Evolutionary conservation across 2,888 invertebrate genomes (phyloP).

Genomic region (Apamea monoglypha): DNA sequence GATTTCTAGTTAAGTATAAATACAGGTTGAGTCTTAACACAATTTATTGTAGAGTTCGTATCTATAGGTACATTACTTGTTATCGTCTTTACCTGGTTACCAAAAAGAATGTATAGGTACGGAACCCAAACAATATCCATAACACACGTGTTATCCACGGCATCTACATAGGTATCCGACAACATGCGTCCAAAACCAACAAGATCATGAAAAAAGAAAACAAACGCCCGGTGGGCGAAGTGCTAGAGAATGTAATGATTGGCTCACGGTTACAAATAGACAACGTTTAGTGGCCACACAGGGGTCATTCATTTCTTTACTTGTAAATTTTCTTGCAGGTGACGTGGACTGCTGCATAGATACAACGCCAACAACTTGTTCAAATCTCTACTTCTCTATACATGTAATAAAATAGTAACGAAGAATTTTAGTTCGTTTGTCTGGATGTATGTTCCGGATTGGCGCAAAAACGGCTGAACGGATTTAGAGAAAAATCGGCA

Average conservation of each 20-base stretch:
- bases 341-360: neutral
- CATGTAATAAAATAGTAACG: neutral
- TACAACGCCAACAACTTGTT: neutral
- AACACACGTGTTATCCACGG: neutral
- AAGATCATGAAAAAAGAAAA: slow-evolving; percentile 73
- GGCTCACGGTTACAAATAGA: slow-evolving; percentile 74
- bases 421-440: neutral
- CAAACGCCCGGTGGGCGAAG: slow-evolving; percentile 68
- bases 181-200: slow-evolving; percentile 77
- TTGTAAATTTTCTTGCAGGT: neutral
- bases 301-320: neutral
- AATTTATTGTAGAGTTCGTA: neutral
- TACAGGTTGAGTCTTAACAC: neutral
- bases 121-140: slow-evolving; percentile 29
- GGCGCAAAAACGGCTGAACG: too few species aligned
- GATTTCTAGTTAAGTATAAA: neutral
- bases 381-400: neutral
- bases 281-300: slow-evolving; percentile 17
- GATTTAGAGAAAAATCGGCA: too few species aligned
- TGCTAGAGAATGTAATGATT: slow-evolving; percentile 67
- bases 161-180: slow-evolving; percentile 52
- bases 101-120: neutral
- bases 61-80: too few species aligned
- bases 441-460: neutral
- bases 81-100: too few species aligned